phyloP scores from a whole-genome alignment of 2,888 invertebrate genomes.

The Orchestes rusci region DNA sequence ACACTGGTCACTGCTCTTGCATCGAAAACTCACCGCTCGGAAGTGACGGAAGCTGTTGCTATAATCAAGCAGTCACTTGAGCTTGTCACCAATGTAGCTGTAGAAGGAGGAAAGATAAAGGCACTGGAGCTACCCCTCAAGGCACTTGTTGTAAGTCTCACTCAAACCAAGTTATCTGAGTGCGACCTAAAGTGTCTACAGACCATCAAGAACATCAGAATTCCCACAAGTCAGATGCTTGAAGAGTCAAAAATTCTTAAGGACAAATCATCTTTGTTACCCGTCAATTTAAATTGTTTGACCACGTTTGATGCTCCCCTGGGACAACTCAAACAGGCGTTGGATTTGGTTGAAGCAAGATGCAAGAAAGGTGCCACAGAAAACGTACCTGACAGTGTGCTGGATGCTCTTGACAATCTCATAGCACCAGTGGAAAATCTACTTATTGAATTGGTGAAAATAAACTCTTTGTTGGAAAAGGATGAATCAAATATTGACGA shows the following conservation, averaged over 20 bases:
- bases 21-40: too few relatives aligned
- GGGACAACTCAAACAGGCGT: conserved; percentile 38
- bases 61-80: conserved; percentile 8
- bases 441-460: conserved; percentile 31
- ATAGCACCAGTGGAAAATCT: conserved; percentile 28
- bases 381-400: conserved; percentile 23
- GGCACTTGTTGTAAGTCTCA: conserved; percentile 1
- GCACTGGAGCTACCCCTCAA: too few relatives aligned
- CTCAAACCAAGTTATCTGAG: background rate
- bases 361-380: conserved; percentile 22
- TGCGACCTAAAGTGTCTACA: conserved; percentile 17
- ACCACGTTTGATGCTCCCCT: conserved; percentile 39
- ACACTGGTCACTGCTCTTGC: too few relatives aligned
- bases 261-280: conserved; percentile 19
- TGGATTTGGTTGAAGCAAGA: conserved; percentile 37
- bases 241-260: conserved; percentile 28
- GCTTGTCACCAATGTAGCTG: too few relatives aligned
- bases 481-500: conserved; percentile 8
- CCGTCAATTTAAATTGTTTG: conserved; percentile 33
- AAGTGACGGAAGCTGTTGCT: conserved; percentile 14
- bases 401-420: conserved; percentile 21
- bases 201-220: conserved; percentile 18
- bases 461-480: conserved; percentile 29
- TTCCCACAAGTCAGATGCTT: conserved; percentile 26
- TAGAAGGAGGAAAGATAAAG: too few relatives aligned